These are phyloP conservation scores for Hirundichthys speculiger DNA, from an alignment of 2,113 vertebrate species.

Conservation along the genomic window DNA sequence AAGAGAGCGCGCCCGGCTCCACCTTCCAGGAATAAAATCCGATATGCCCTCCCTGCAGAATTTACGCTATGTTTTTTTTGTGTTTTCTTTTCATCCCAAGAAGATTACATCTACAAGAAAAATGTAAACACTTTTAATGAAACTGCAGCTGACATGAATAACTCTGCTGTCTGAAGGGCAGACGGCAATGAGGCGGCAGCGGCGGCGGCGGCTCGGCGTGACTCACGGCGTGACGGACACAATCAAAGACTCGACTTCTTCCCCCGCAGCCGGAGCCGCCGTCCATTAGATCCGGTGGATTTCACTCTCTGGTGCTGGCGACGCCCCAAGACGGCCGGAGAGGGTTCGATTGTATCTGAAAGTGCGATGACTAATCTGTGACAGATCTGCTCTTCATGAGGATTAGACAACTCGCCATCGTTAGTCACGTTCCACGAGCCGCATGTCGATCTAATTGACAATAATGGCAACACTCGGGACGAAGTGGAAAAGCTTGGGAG, in stretches of 20 bases:
- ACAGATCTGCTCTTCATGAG: conserved; percentile 63
- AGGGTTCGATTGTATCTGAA: conserved; percentile 25
- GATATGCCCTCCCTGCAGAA: conserved; percentile 22
- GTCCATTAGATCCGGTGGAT: conserved; percentile 53
- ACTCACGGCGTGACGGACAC: conserved; percentile 53
- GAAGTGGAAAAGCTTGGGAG: conserved; percentile 49
- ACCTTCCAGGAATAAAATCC: conserved; percentile 19
- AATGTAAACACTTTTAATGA: conserved; percentile 54
- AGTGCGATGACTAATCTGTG: conserved; percentile 56
- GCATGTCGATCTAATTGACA: conserved; percentile 64
- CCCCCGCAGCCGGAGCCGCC: conserved; percentile 63
- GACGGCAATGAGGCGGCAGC: conserved; percentile 37
- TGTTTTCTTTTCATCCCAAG: conserved; percentile 6
- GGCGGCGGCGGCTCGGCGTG: conserved; percentile 39
- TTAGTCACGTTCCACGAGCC: conserved; percentile 68
- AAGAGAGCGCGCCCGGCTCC: conserved; percentile 8
- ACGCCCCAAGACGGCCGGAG: conserved; percentile 42
- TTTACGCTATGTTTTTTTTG: conserved; percentile 23
- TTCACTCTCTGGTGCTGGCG: conserved; percentile 47
- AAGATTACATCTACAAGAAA: conserved; percentile 33
- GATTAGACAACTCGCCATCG: conserved; percentile 55
- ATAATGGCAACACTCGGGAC: conserved; percentile 63
- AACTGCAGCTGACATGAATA: conserved; percentile 31
- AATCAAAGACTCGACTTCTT: conserved; percentile 40
- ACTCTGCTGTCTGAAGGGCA: background rate